Conservation (phyloP, 1,140 invertebrate species). For the Dufourea novaeangliae region DNA sequence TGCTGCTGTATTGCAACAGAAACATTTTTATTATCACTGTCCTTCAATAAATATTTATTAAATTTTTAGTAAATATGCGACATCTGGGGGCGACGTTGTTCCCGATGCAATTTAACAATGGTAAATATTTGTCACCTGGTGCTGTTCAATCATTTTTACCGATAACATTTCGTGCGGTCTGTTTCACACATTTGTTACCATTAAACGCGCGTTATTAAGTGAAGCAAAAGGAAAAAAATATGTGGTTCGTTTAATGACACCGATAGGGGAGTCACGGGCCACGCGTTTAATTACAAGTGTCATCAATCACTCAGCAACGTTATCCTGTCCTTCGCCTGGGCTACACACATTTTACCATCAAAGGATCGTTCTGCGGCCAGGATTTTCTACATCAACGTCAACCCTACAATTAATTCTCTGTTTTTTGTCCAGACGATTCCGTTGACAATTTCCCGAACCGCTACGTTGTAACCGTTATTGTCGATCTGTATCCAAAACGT, state of each 20-base stretch:
- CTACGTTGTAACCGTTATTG: too few species aligned
- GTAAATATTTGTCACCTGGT: constrained; percentile 3
- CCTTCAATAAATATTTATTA: too few species aligned
- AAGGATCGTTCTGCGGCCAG: constrained; percentile 7
- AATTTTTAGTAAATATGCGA: too few species aligned
- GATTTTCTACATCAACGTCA: constrained; percentile 6
- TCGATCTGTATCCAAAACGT: too few species aligned
- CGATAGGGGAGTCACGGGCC: background rate
- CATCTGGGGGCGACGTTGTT: too few species aligned
- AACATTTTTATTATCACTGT: too few species aligned
- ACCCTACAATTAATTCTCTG: constrained; percentile 55
- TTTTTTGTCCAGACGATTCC: background rate
- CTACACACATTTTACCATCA: constrained; percentile 1
- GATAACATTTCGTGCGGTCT: background rate
- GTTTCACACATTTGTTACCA: background rate
- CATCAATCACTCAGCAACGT: constrained; percentile 20
- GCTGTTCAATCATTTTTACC: background rate
- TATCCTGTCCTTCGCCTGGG: background rate
- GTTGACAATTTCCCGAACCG: constrained; percentile 24
- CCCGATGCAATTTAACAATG: background rate
- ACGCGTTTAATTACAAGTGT: constrained; percentile 1
- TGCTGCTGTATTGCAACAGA: too few species aligned
- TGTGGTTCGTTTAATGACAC: constrained; percentile 8
- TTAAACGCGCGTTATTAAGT: background rate
- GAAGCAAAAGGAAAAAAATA: background rate